A percentile compares a stretch with the other conserved stretches of the same genome.
Evolutionary conservation across 2,888 invertebrate species (phyloP).

Genomic region (Lepidonotus clava): DNA sequence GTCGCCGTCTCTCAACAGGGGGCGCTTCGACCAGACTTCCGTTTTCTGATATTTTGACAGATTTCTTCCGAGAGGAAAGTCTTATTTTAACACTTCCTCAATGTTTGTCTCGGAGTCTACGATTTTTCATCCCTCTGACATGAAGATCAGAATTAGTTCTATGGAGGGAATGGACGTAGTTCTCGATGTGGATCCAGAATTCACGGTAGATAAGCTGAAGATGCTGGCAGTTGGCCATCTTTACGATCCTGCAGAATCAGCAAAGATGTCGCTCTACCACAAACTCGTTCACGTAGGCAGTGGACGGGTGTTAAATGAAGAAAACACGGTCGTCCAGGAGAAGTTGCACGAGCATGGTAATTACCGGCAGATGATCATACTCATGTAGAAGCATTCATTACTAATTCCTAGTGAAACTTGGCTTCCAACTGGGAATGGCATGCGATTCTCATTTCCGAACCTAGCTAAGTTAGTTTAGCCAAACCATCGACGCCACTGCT

Average conservation of each 20-base stretch:
- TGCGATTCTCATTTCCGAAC: no score
- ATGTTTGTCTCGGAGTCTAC: conserved; percentile 80
- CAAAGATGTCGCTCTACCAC: conserved; percentile 79
- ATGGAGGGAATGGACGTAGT: conserved; percentile 77
- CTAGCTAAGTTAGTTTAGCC: no score
- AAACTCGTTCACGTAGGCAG: conserved; percentile 79
- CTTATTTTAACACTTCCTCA: not conserved
- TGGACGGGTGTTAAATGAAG: conserved; percentile 78
- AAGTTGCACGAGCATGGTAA: conserved; percentile 80
- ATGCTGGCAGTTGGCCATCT: conserved; percentile 79
- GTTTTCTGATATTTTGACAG: conserved; percentile 41
- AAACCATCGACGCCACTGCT: no score
- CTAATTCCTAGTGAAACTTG: no score
- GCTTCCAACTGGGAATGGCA: no score
- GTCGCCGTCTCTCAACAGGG: not conserved
- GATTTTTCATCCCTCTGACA: conserved; percentile 74
- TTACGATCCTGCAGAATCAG: conserved; percentile 76
- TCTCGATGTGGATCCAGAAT: conserved; percentile 75
- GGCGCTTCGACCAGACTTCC: not conserved
- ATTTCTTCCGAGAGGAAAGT: not conserved
- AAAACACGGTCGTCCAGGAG: conserved; percentile 77
- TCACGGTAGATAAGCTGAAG: conserved; percentile 80
- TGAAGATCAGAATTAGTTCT: conserved; percentile 78
- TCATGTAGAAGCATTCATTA: no score
- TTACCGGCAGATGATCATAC: no score